phyloP scores from a whole-genome alignment of 2,888 invertebrate genomes.

The Macrophya alboannulata region DNA sequence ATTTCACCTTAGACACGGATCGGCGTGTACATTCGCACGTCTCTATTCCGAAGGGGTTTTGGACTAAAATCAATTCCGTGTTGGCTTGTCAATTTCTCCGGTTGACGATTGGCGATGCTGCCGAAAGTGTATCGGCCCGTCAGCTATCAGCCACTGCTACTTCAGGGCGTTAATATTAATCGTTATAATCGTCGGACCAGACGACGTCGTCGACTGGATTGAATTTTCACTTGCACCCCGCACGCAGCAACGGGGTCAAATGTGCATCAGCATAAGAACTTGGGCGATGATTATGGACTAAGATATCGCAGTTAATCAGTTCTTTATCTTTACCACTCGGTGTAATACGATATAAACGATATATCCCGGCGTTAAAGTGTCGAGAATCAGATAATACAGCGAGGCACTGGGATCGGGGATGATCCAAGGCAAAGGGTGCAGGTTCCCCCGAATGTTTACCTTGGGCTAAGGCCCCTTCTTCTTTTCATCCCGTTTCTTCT shows the following conservation, averaged over 20 bases:
- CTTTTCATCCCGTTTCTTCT: constrained; percentile 31
- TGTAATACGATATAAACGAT: not conserved
- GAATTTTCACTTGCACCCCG: no score
- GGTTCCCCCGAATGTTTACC: constrained; percentile 43
- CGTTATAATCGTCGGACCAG: not conserved
- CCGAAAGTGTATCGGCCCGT: constrained; percentile 41
- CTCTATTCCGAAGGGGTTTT: not conserved
- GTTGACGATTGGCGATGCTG: not conserved
- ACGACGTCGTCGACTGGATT: not conserved
- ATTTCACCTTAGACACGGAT: not conserved
- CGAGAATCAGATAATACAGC: constrained; percentile 67
- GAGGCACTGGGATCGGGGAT: constrained; percentile 62
- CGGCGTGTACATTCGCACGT: not conserved
- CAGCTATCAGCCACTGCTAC: constrained; percentile 52
- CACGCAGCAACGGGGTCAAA: not conserved
- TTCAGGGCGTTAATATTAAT: constrained; percentile 24
- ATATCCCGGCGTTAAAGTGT: constrained; percentile 52
- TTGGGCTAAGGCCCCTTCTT: not conserved
- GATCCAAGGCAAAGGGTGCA: not conserved
- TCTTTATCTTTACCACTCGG: not conserved
- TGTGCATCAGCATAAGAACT: not conserved
- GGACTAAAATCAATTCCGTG: constrained; percentile 71
- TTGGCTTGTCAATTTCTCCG: constrained; percentile 71
- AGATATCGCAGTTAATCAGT: not conserved
- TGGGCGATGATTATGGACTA: not conserved